Base-by-base conservation (phyloP, 2,113 vertebrate genomes). In the Podarcis muralis region DNA sequence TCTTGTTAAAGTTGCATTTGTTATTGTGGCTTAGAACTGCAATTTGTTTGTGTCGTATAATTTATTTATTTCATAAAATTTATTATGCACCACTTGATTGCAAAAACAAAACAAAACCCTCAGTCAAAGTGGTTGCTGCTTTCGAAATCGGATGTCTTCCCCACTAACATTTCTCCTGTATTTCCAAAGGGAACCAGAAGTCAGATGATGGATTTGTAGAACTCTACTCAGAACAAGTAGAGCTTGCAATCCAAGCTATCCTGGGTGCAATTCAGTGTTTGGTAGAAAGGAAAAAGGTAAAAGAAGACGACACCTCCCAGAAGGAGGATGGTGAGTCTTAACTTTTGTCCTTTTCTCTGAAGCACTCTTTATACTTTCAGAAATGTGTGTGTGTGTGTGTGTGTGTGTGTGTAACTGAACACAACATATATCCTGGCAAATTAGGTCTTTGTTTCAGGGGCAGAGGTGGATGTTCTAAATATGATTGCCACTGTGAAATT, bases 231-330 rank as follows among this genome's bases (percentile, higher is more conserved):
- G 94, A 95, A 27, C 96, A 98, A 90, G 91, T 99, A 91, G 99
- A 99, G 96, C 89, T 92, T 3, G 96, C 96, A 93, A 98, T 99
- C 93, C 98, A 4, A 89, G 93, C 93, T 6, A 95, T 99, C 88
- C 97, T 99, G 71, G 98, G 96, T 96, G 98, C 98, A 8, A 96
- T 99, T 27, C 99, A 99, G 96, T 97, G 93, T 37, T 95, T 99
- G 30, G 95, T 97, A 69, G 98, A 98, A 94, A 98, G 96, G 87
- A 96, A 92, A 85, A 89, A 91, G 30, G 92, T 97, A 83, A 94
- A 53, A 35, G 93, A 94, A n/a, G 80, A 92, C 76, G 71, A 18
- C 86, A 43, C 83, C 87, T 27, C 94, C 87, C 85, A 87, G 30
- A 81, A 72, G 32, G 92, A 96, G 88, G 92, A 96, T 0, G 95